Conservation (phyloP, 2,113 vertebrate genomes). For the Tetrao urogallus region DNA sequence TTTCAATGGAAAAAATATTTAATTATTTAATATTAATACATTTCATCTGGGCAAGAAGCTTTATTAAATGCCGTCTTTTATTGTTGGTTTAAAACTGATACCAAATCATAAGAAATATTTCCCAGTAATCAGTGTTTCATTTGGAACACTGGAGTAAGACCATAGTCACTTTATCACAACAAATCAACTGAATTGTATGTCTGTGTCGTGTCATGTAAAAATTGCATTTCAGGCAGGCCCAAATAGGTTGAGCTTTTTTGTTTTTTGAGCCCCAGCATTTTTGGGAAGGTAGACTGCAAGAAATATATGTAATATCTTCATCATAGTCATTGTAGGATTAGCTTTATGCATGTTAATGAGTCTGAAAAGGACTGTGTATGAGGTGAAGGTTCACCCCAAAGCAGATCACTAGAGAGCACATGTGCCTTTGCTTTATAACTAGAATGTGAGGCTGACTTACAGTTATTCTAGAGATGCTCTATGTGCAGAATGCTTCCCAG, state of each 20-base stretch:
- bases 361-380: no score
- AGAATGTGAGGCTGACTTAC: neutral
- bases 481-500: neutral
- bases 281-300: neutral
- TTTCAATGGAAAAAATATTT: neutral
- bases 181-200: neutral
- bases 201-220: neutral
- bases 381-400: neutral
- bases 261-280: neutral
- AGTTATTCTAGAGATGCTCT: neutral
- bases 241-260: neutral
- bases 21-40: neutral
- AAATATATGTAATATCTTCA: no score
- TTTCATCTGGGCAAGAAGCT: neutral
- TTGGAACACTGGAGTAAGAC: neutral
- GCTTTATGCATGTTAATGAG: neutral
- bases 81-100: neutral
- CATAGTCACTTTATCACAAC: neutral
- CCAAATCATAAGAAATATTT: neutral
- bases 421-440: neutral
- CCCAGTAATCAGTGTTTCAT: neutral
- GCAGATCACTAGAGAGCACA: neutral
- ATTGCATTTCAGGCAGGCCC: neutral
- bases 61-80: neutral
- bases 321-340: neutral